Base-by-base conservation (phyloP, 2,888 invertebrate genomes). In the Cryptus armator region DNA sequence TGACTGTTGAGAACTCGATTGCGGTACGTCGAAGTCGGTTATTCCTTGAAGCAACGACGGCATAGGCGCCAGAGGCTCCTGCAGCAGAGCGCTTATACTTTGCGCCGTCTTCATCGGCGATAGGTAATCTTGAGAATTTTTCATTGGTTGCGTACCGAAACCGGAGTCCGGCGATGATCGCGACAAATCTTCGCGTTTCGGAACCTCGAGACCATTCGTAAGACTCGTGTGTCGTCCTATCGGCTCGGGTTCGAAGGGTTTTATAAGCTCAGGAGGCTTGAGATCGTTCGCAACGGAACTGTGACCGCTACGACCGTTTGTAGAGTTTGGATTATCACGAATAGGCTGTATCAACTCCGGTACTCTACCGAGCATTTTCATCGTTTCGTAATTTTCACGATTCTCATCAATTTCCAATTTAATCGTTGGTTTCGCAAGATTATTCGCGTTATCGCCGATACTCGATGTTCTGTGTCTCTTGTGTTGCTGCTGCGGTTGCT, bases 211-310 rank as follows among this genome's bases (percentile, higher is more conserved):
- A 62, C 92, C 91, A 79, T 94, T 87, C 9, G 87, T 86, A 0
- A 93, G 92, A 56, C 79, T 67, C 93, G 91, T 0, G 84, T 7
- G 86, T 84, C 14, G 72, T 72, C 5, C 84, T 29, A 16, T 82
- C 83, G 92, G 71, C 80, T 94, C 94, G 19, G 94, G 92, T 4
- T 92, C 91, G 44, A 91, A 90, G 0, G 92, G 88, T 84, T 92
- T 92, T 14, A 91, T 86, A 9, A 90, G 83, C 56, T 92, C 92
- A 0, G 90, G 90, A 32, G 89, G 89, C 75, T 90, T 90, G 62
- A 90, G 79, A 37, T 90, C 90, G 37, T 91, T 91, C 2, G 86
- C 81, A 3, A 90, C 83, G 1, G 88, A 88, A n/a, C 85, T 86
- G 19, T 71, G 29, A 64, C 62, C 56, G 37, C 81, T 75, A 3